phyloP scores from a whole-genome alignment of 2,888 invertebrate species.

The Tetragnatha montana region DNA sequence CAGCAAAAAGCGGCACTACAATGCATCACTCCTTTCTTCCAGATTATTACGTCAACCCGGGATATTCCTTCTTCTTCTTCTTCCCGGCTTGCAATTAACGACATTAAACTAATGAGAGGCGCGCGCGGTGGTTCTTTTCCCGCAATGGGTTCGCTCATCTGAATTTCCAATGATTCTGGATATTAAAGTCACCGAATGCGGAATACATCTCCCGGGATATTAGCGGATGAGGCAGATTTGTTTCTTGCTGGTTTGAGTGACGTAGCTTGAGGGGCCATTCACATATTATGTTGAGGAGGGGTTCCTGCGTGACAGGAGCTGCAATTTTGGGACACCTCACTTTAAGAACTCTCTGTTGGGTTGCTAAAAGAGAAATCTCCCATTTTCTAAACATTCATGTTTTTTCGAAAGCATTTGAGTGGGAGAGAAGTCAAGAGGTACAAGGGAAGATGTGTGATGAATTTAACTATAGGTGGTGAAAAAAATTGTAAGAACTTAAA shows the following conservation, averaged over 20 bases:
- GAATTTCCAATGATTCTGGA: constrained; percentile 47
- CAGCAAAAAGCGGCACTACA: constrained; percentile 9
- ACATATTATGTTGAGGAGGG: neutral
- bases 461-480: no score
- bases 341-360: no score
- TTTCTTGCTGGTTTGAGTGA: neutral
- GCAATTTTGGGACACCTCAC: no score
- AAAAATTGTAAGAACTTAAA: no score
- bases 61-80: constrained; percentile 11
- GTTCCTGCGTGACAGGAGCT: neutral
- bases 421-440: no score
- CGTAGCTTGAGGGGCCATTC: neutral
- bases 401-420: no score
- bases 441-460: no score
- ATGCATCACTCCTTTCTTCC: constrained; percentile 33
- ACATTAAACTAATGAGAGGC: constrained; percentile 40
- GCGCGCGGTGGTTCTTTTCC: constrained; percentile 8
- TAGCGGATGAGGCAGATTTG: neutral
- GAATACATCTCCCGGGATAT: constrained; percentile 3
- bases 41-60: constrained; percentile 38
- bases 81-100: constrained; percentile 27
- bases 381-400: no score
- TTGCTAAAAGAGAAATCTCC: no score
- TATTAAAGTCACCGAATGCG: constrained; percentile 19
- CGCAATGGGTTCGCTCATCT: constrained; percentile 48